These are phyloP conservation scores for Morphnarchus princeps DNA, from an alignment of 2,113 vertebrate species.

Conservation along the genomic window DNA sequence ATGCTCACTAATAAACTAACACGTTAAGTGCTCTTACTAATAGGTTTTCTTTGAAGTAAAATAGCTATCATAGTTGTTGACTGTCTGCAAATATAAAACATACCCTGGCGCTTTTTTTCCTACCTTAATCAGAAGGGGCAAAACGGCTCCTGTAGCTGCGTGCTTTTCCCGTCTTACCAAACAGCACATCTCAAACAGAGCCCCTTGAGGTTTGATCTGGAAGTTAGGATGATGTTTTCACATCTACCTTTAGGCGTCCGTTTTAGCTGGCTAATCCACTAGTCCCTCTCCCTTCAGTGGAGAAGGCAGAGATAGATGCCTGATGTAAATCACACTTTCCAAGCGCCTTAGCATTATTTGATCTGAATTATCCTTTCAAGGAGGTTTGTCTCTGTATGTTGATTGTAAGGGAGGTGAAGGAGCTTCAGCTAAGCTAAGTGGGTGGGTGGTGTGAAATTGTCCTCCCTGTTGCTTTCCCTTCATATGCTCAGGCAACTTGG, in stretches of 20 bases:
- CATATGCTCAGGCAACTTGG: background rate
- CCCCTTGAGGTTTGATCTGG: background rate
- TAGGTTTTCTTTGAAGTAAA: background rate
- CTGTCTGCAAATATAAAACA: background rate
- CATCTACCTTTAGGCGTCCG: background rate
- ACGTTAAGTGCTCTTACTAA: background rate
- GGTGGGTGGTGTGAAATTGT: slow-evolving; percentile 29
- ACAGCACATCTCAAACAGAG: background rate
- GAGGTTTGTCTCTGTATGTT: background rate
- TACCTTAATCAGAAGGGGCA: background rate
- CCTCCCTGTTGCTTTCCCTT: background rate
- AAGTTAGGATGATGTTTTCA: background rate
- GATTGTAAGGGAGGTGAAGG: background rate
- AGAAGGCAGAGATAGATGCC: background rate
- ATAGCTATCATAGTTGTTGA: background rate
- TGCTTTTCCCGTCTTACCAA: background rate
- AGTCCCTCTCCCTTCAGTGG: background rate
- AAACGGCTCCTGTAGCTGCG: background rate
- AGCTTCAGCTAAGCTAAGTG: slow-evolving; percentile 20
- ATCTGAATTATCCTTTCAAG: background rate
- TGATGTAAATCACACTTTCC: background rate
- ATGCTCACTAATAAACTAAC: background rate
- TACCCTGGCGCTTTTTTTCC: background rate
- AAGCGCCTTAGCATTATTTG: background rate
- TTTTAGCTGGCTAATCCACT: background rate